phyloP scores from a whole-genome alignment of 92 coral and sea anemone genomes.

The Plumapathes pennacea region DNA sequence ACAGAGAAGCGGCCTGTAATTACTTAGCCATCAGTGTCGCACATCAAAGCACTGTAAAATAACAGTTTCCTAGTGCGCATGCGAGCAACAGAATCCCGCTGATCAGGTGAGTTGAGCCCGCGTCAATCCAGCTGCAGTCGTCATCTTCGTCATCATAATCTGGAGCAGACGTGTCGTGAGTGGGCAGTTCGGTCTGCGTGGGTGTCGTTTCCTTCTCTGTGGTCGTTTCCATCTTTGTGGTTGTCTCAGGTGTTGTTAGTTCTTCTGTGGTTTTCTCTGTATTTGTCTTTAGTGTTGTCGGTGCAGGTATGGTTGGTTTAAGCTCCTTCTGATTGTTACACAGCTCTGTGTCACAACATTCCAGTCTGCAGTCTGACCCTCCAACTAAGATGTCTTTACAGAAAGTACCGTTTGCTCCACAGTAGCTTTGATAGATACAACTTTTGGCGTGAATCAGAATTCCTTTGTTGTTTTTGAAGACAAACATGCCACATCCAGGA shows the following conservation, averaged over 20 bases:
- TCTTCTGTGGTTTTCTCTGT: neutral
- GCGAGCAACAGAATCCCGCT: constrained; percentile 18
- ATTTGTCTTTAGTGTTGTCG: neutral
- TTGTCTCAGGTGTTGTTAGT: neutral
- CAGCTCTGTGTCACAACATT: constrained; percentile 48
- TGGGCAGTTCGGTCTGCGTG: neutral
- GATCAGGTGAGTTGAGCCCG: constrained; percentile 3
- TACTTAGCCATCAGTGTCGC: neutral
- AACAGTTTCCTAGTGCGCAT: constrained; percentile 25
- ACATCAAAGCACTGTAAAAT: too few relatives aligned
- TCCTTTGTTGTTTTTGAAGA: constrained; percentile 17
- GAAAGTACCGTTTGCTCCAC: constrained; percentile 3
- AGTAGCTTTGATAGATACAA: constrained; percentile 32
- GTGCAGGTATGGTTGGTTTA: constrained; percentile 8
- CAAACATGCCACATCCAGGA: constrained; percentile 54
- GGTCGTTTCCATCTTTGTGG: neutral
- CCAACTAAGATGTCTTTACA: constrained; percentile 12
- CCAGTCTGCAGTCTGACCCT: constrained; percentile 32
- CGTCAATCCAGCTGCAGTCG: constrained; percentile 14
- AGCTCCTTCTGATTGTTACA: constrained; percentile 37
- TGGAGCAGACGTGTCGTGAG: neutral
- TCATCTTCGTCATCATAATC: constrained; percentile 4
- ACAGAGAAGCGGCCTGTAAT: neutral
- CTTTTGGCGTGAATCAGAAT: constrained; percentile 48
- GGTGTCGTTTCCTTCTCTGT: too few relatives aligned